A percentile compares a stretch with the other conserved stretches of the same genome.
Conservation (phyloP, 2,113 vertebrate species). For the Tragelaphus imberbis region DNA sequence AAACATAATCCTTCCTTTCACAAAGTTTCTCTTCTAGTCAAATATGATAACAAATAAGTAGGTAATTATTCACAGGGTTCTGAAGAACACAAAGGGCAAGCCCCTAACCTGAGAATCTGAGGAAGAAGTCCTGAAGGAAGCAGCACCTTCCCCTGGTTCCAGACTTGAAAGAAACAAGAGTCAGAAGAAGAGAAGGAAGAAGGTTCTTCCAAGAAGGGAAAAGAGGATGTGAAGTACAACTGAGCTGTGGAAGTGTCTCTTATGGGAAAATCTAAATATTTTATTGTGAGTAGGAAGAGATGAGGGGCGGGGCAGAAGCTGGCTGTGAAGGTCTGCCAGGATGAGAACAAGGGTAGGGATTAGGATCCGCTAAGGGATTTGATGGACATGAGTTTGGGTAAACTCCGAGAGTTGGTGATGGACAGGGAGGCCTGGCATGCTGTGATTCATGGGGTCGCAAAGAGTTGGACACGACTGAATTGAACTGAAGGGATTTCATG, state of each 20-base stretch:
- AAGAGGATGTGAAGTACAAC: neutral
- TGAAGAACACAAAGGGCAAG: neutral
- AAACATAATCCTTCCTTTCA: neutral
- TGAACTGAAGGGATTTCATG: neutral
- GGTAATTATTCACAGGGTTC: neutral
- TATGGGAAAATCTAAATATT: neutral
- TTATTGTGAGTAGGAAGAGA: neutral
- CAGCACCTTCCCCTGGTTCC: neutral
- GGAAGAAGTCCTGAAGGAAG: neutral
- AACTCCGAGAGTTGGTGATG: too few species aligned
- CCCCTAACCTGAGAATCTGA: neutral
- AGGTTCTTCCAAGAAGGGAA: neutral
- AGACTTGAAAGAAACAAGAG: neutral
- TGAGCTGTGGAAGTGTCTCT: neutral
- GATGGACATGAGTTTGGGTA: too few species aligned
- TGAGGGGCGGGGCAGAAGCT: neutral
- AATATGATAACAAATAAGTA: neutral
- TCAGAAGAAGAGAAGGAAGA: neutral
- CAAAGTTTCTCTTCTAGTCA: neutral
- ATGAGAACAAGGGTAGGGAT: neutral
- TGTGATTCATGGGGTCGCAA: too few species aligned
- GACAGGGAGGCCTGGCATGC: too few species aligned
- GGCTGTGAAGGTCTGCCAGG: neutral
- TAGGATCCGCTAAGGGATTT: neutral
- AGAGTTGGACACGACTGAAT: too few species aligned